These are phyloP conservation scores for Saturnia pavonia DNA, from an alignment of 2,888 invertebrate genomes.

Conservation along the genomic window DNA sequence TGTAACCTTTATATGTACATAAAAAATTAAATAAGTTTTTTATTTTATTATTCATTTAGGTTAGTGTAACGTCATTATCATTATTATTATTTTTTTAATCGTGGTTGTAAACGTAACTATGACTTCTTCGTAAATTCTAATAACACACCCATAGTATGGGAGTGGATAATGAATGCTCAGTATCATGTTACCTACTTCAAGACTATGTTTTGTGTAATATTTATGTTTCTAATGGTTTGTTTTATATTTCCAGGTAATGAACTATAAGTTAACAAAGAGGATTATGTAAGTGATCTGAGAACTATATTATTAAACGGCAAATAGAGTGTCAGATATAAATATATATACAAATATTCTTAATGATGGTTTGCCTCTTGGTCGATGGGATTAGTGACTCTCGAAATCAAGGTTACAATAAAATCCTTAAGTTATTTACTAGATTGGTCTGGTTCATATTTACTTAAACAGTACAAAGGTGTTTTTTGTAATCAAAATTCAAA, in stretches of 20 bases:
- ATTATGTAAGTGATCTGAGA: neutral
- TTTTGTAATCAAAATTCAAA: neutral
- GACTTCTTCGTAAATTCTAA: neutral
- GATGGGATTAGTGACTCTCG: neutral
- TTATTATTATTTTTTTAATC: no score
- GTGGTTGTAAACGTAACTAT: neutral
- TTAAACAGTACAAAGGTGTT: neutral
- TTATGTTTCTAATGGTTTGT: neutral
- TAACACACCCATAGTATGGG: neutral
- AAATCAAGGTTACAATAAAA: neutral
- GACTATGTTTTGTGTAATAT: neutral
- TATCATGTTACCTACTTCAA: neutral
- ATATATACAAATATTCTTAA: neutral
- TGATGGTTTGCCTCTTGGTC: neutral
- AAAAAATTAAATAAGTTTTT: no score
- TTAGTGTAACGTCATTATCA: no score
- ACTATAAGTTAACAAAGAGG: neutral
- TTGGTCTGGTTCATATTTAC: neutral
- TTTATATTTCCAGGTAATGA: slow-evolving; percentile 12
- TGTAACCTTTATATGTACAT: no score
- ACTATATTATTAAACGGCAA: neutral
- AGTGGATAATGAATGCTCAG: neutral
- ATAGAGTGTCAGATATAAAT: neutral
- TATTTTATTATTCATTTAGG: no score
- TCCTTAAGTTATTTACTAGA: neutral